Percentiles rank a stretch among this genome's conserved stretches.
phyloP scores from a whole-genome alignment of 1,140 invertebrate species.

The Hyles euphorbiae region DNA sequence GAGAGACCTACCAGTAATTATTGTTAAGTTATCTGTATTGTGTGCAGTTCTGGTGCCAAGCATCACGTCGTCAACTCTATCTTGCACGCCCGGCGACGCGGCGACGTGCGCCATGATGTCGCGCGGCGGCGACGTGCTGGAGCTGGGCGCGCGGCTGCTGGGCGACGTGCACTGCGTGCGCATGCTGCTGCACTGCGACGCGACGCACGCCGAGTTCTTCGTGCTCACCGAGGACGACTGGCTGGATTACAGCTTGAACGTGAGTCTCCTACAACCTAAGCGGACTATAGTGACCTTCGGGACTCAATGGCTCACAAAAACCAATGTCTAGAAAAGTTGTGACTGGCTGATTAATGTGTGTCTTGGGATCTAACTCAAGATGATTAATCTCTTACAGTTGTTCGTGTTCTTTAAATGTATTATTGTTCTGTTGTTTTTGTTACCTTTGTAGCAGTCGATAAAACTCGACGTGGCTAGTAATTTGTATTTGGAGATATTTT shows the following conservation, averaged over 20 bases:
- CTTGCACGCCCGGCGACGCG: conserved; percentile 2
- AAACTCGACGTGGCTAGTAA: no score
- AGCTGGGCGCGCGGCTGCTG: conserved; percentile 47
- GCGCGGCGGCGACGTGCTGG: conserved; percentile 28
- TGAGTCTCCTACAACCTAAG: conserved; percentile 14
- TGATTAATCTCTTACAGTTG: no score
- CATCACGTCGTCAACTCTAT: conserved; percentile 7
- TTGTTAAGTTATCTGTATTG: no score
- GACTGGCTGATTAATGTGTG: no score
- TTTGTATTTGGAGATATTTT: no score
- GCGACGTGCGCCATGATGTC: not conserved
- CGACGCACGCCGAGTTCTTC: conserved; percentile 42
- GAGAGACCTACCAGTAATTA: no score
- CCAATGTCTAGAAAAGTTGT: no score
- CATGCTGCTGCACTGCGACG: conserved; percentile 31
- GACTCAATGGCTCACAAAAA: no score
- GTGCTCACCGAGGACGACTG: conserved; percentile 49
- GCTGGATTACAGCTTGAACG: conserved; percentile 34
- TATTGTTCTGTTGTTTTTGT: no score
- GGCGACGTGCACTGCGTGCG: conserved; percentile 42
- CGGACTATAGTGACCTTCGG: not conserved
- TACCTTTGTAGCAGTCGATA: no score
- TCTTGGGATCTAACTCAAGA: no score
- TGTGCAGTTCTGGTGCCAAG: conserved; percentile 19
- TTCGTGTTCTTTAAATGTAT: no score